These are phyloP conservation scores for Struthidea cinerea DNA, from an alignment of 2,113 vertebrate species.

Conservation along the genomic window DNA sequence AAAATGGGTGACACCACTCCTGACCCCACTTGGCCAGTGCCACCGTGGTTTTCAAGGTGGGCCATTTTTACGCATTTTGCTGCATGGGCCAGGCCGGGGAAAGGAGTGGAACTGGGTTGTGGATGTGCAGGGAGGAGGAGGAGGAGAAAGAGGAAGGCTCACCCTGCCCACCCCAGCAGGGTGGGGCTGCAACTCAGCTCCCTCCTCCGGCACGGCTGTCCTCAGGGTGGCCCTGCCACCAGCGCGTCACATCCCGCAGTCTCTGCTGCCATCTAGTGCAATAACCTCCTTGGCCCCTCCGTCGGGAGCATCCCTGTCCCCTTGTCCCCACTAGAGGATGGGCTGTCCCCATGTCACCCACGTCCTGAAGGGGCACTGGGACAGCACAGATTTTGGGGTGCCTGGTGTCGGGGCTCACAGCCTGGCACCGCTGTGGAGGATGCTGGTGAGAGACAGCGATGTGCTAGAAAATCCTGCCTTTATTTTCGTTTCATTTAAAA, in stretches of 20 bases:
- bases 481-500: slow-evolving; percentile 28
- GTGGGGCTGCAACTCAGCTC: neutral
- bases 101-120: neutral
- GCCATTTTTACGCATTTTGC: neutral
- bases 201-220: neutral
- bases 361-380: rapidly evolving
- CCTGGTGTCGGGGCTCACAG: neutral
- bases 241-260: rapidly evolving
- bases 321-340: rapidly evolving
- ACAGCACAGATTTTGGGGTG: neutral
- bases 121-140: neutral
- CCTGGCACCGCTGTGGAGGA: rapidly evolving
- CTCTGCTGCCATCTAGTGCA: slow-evolving; percentile 49
- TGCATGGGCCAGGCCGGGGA: rapidly evolving
- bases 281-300: rapidly evolving
- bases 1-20: neutral
- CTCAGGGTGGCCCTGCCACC: neutral
- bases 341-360: neutral
- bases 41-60: neutral
- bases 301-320: rapidly evolving
- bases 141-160: neutral
- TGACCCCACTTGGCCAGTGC: neutral
- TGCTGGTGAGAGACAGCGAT: neutral
- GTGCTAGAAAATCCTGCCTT: slow-evolving; percentile 21
- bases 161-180: neutral